A percentile compares a stretch with the other conserved stretches of the same genome.
These are phyloP conservation scores for Quadroppia sp. DNA, from an alignment of 2,888 invertebrate species.

Conservation along the genomic window DNA sequence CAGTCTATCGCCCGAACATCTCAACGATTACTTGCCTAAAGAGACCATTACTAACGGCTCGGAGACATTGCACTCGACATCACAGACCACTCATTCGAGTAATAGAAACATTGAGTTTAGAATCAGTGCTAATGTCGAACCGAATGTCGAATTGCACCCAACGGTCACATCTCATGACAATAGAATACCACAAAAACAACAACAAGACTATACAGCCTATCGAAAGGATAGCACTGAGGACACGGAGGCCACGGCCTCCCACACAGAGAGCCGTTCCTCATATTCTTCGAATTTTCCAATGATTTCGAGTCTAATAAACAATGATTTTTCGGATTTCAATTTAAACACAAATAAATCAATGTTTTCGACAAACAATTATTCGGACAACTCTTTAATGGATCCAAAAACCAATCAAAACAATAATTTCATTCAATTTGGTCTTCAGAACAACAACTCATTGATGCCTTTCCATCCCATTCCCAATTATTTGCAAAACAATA, in stretches of 20 bases:
- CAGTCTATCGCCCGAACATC: conserved; percentile 39
- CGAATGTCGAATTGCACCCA: conserved; percentile 5
- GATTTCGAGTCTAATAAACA: conserved; percentile 21
- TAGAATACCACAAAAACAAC: neutral
- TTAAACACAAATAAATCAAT: neutral
- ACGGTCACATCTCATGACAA: neutral
- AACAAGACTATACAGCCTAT: neutral
- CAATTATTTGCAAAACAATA: neutral
- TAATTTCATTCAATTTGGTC: conserved; percentile 20
- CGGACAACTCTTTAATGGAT: conserved; percentile 6
- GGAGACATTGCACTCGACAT: neutral
- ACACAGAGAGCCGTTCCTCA: conserved; percentile 8
- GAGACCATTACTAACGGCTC: neutral
- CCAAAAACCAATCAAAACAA: conserved; percentile 20
- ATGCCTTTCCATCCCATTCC: conserved; percentile 13
- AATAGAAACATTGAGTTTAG: neutral
- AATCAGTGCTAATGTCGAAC: neutral
- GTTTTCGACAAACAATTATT: conserved; percentile 13
- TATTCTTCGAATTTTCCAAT: conserved; percentile 12
- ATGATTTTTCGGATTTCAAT: conserved; percentile 13
- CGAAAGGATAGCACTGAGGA: neutral
- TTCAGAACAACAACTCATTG: conserved; percentile 18
- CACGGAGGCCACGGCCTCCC: neutral
- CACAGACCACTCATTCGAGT: neutral
- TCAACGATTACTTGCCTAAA: conserved; percentile 32